phyloP scores from a whole-genome alignment of 2,797 vertebrate genomes.

The Argyrosomus regius region DNA sequence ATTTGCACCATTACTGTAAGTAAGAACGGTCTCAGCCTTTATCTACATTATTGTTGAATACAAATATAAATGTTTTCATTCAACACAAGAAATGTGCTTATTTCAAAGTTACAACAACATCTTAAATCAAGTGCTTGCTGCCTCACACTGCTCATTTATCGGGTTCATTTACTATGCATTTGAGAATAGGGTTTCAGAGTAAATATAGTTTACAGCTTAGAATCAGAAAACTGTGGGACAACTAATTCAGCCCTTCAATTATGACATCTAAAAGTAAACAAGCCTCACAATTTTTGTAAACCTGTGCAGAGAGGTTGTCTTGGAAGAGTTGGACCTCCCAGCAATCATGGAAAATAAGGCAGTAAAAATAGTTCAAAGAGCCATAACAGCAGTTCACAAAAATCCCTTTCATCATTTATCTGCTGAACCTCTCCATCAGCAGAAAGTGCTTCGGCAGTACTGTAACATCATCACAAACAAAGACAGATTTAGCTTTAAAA shows the following conservation, averaged over 20 bases:
- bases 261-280: constrained; percentile 56
- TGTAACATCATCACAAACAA: constrained; percentile 78
- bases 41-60: constrained; percentile 7
- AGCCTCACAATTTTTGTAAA: constrained; percentile 52
- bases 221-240: constrained; percentile 26
- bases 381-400: constrained; percentile 76
- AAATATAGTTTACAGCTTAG: constrained; percentile 27
- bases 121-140: not conserved
- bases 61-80: constrained; percentile 9
- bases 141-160: constrained; percentile 1
- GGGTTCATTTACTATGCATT: constrained; percentile 1
- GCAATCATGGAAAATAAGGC: constrained; percentile 82
- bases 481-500: constrained; percentile 66
- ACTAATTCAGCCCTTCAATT: constrained; percentile 43
- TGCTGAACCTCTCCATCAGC: constrained; percentile 83
- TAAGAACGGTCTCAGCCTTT: not conserved
- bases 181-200: constrained; percentile 17
- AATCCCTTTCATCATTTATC: constrained; percentile 86
- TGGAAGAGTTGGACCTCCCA: constrained; percentile 70
- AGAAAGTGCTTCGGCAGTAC: constrained; percentile 72
- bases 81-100: not conserved
- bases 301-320: constrained; percentile 56
- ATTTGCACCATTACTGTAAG: not conserved
- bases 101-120: constrained; percentile 1
- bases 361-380: constrained; percentile 85